Evolutionary conservation across 2,113 vertebrate genomes (phyloP), one percentile per base, ranked within the genome.

Genomic region (Suricata suricatta): DNA sequence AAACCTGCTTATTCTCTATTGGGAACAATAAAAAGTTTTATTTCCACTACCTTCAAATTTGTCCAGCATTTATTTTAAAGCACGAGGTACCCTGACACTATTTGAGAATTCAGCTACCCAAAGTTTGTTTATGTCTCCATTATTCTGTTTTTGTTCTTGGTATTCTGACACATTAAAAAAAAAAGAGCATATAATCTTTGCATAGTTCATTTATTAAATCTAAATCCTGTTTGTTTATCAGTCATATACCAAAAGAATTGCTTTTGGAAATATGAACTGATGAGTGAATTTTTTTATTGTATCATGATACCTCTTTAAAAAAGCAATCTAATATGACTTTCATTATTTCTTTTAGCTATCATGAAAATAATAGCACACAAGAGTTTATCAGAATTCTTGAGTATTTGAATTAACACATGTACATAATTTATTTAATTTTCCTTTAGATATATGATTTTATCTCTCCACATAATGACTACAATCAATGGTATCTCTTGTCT

Each of bases 21-120:
- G 15, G 27, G 52, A 50, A 10, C 9, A 69, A 8, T 89, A 35
- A 90, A 87, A 89, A 23, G 41, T 44, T 81, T 88, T 81, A 91
- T 80, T 97, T 93, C 72, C 64, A 50, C 63, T 87, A 89, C 47
- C 17, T 91, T 95, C 87, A 97, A 74, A 89, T 87, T 72, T 96
- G 66, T 81, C 95, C 86, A 50, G 21, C 13, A 50, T 96, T 98
- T 97, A 82, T 98, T 98, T 91, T 88, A 93, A 98, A 97, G 90
- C 38, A 72, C 7, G 85, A 82, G 41, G 85, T 9, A n/a, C 38
- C 82, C 86, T 52, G 52, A 94, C 74, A 66, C 14, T 54, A 21
- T 54, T 38, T 89, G 13, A 93, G 33, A 44, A 31, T 29, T 96
- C 74, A 90, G 17, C 25, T 93, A 71, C 16, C 29, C 33, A 87